These are phyloP conservation scores for Eupithecia centaureata DNA, from an alignment of 2,888 invertebrate species.

Conservation along the genomic window DNA sequence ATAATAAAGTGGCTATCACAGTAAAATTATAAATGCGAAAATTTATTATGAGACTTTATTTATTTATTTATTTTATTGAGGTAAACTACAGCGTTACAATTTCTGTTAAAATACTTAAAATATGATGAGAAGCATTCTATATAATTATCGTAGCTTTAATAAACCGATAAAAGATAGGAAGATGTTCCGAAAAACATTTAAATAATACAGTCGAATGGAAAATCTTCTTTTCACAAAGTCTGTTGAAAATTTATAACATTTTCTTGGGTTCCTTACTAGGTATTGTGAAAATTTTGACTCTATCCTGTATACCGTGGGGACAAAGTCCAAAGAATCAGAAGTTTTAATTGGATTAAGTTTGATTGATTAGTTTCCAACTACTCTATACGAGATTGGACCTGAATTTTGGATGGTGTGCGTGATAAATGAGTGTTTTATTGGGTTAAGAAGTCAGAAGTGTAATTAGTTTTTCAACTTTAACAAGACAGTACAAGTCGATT, in stretches of 20 bases:
- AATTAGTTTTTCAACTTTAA: constrained; percentile 12
- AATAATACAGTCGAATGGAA: too few species aligned
- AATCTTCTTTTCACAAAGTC: too few species aligned
- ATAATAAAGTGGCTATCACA: too few species aligned
- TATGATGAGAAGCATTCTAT: too few species aligned
- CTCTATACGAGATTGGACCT: constrained; percentile 20
- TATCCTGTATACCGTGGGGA: background rate
- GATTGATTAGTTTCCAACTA: constrained; percentile 19
- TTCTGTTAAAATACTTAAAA: too few species aligned
- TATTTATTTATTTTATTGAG: too few species aligned
- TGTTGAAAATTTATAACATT: background rate
- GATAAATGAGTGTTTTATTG: constrained; percentile 17
- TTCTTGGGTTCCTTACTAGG: background rate
- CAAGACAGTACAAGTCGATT: background rate
- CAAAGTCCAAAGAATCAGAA: constrained; percentile 4
- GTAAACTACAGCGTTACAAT: too few species aligned
- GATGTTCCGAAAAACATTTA: too few species aligned
- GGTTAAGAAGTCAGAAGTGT: constrained; percentile 7
- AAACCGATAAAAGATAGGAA: too few species aligned
- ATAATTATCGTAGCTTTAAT: too few species aligned
- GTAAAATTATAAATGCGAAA: too few species aligned
- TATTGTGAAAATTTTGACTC: background rate
- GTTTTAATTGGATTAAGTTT: constrained; percentile 28
- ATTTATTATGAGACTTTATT: too few species aligned
- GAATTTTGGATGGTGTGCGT: constrained; percentile 25